These are phyloP conservation scores for Thalassoma bifasciatum DNA, from an alignment of 2,113 vertebrate genomes.

Conservation along the genomic window DNA sequence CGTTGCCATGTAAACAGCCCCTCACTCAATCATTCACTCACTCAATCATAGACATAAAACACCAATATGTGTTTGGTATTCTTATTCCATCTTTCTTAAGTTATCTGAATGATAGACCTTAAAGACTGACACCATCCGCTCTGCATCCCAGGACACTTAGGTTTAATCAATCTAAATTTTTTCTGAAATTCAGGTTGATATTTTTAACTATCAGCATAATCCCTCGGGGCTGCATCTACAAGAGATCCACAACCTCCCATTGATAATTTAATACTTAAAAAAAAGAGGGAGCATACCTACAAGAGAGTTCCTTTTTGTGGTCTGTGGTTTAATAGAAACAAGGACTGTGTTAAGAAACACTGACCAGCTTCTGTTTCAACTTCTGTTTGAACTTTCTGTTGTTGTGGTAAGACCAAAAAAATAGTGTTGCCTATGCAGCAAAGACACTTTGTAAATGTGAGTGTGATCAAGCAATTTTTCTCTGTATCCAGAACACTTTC, in stretches of 20 bases:
- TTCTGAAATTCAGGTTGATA: neutral
- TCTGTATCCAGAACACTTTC: neutral
- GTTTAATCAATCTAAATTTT: neutral
- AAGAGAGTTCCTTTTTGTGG: too few relatives aligned
- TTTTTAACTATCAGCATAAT: too few relatives aligned
- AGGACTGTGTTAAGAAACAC: too few relatives aligned
- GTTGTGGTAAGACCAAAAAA: neutral
- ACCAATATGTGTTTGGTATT: too few relatives aligned
- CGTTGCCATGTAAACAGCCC: too few relatives aligned
- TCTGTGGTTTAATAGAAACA: too few relatives aligned
- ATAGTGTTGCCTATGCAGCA: neutral
- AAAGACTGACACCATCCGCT: neutral
- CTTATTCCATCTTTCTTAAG: too few relatives aligned
- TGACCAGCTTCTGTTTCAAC: neutral
- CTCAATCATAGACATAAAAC: too few relatives aligned
- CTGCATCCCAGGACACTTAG: neutral
- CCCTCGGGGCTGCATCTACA: too few relatives aligned
- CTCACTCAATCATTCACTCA: too few relatives aligned
- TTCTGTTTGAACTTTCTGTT: conserved; percentile 15
- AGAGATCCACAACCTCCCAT: neutral
- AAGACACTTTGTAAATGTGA: neutral
- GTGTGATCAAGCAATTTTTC: neutral
- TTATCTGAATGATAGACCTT: neutral
- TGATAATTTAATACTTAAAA: neutral
- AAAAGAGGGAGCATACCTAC: too few relatives aligned